Evolutionary conservation across 1,140 invertebrate species (phyloP), one percentile per base, ranked within the genome.

Genomic region (Zaprionus lachaisei): DNA sequence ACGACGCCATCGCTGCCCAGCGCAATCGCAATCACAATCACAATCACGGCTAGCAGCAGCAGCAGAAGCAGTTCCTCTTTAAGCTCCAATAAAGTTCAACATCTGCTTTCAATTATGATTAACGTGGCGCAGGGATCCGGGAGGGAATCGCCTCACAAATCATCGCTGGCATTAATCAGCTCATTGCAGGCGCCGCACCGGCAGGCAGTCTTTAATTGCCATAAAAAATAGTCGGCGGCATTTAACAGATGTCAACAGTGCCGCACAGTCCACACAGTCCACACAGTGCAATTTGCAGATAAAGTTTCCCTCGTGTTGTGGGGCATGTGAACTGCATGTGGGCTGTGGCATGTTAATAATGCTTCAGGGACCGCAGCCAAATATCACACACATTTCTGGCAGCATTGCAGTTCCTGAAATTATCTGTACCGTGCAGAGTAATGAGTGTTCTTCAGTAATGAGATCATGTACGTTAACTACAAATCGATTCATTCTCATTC

Each of bases 71-170:
- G 31, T 11, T 34, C n/a, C 56, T 55, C 37, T 63, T 41, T 56
- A 31, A 63, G 34, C 55, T 47, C 14, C 34, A 74, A 69, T 63
- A 70, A 75, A 75, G 38, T 71, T 26, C 4, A 64, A 66, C 37
- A 83, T 71, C 54, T 82, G 73, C 66, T 63, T 71, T 60, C 62
- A 80, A 83, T 82, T 82, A 82, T 65, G 54, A 72, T 51, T 67
- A 54, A 51, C 44, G 67, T 67, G 56, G n/a, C 26, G 34, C n/a
- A 5, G 28, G 14, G 51, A 26, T 26, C 49, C 1, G 12, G 34
- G 2, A 20, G 55, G 14, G 14, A n/a, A 26, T n/a, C 47, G 56
- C 41, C 20, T 64, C 77, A 65, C 70, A 80, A 80, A 78, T 78
- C 63, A 78, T 55, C 38, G 49, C 54, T 12, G 14, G 31, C 75